Evolutionary conservation across 2,888 invertebrate species (phyloP).

Genomic region (Luffia ferchaultella): DNA sequence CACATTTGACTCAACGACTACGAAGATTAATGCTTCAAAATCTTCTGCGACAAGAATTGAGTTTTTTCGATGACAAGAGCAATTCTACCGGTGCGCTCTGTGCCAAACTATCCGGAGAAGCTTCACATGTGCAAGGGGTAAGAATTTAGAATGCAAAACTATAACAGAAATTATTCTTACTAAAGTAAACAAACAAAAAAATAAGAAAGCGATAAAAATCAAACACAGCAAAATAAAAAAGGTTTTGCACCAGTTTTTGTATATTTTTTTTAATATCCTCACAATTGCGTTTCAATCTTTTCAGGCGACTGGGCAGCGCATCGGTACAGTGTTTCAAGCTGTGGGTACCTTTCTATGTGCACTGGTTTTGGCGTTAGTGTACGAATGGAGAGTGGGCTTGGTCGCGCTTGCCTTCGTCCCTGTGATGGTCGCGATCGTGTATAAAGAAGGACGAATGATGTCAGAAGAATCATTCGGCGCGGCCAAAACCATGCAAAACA

Average conservation of each 20-base stretch:
- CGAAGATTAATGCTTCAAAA: conserved; percentile 71
- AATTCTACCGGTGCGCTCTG: conserved; percentile 81
- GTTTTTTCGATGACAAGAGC: conserved; percentile 76
- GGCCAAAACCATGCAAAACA: conserved; percentile 73
- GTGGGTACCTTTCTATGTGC: conserved; percentile 73
- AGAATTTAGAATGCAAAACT: too few species aligned
- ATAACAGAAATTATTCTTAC: too few species aligned
- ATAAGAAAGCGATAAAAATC: too few species aligned
- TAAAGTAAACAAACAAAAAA: too few species aligned
- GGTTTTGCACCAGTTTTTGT: too few species aligned
- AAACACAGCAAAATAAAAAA: too few species aligned
- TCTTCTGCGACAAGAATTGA: conserved; percentile 76
- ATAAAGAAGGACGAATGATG: conserved; percentile 72
- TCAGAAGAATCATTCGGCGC: conserved; percentile 72
- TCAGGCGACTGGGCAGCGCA: conserved; percentile 83
- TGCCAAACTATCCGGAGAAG: conserved; percentile 78
- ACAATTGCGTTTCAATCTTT: too few species aligned
- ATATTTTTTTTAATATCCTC: too few species aligned
- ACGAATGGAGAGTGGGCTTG: conserved; percentile 79
- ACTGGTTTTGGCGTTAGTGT: conserved; percentile 71
- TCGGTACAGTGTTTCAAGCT: conserved; percentile 80
- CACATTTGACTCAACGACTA: conserved; percentile 77
- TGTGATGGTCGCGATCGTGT: conserved; percentile 71
- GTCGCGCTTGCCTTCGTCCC: conserved; percentile 78
- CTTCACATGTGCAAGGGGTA: conserved; percentile 82